Conservation (phyloP, 2,113 vertebrate species). For the Panthera uncia region DNA sequence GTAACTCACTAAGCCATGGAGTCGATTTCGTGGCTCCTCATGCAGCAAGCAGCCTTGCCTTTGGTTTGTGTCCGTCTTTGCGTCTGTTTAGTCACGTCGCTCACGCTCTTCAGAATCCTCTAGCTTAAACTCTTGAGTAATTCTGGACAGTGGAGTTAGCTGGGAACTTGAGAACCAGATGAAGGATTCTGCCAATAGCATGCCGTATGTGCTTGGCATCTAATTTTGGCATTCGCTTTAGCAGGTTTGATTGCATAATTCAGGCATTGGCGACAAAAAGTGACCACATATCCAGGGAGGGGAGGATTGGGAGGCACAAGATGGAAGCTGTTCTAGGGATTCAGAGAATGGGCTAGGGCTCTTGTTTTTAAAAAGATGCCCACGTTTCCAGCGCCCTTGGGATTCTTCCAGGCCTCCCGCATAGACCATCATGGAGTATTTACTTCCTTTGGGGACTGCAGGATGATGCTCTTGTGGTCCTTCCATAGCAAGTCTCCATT, state of each 20-base stretch:
- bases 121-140: constrained; percentile 59
- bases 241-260: constrained; percentile 64
- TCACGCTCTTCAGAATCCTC: constrained; percentile 52
- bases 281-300: constrained; percentile 36
- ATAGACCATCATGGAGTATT: neutral
- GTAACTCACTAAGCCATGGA: neutral
- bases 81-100: constrained; percentile 62
- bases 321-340: neutral
- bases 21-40: neutral
- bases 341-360: neutral
- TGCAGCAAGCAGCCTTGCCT: constrained; percentile 2
- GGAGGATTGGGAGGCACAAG: neutral
- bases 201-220: constrained; percentile 70
- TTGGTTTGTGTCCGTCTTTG: constrained; percentile 30
- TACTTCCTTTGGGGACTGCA: neutral
- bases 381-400: neutral
- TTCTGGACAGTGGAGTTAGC: constrained; percentile 67
- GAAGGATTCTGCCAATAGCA: constrained; percentile 62
- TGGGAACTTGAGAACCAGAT: constrained; percentile 64
- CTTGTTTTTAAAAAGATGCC: neutral
- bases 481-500: neutral
- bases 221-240: constrained; percentile 45
- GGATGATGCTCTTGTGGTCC: neutral
- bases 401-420: neutral
- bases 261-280: constrained; percentile 48